Conservation (phyloP, 92 coral and sea anemone genomes). For the Montipora capitata region DNA sequence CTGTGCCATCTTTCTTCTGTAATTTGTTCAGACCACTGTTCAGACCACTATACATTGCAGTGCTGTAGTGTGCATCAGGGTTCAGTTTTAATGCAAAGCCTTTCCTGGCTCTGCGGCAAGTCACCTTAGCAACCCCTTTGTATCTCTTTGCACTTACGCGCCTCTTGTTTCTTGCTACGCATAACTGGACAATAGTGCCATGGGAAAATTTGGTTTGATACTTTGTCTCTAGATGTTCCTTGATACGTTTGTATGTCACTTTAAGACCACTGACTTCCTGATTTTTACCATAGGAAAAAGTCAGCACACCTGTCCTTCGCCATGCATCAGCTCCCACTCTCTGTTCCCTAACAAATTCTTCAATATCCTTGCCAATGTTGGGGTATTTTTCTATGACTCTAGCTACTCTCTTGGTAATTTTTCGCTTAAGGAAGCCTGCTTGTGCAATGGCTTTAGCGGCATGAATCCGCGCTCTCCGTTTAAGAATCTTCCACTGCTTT, state of each 20-base stretch:
- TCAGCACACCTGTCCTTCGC: conserved; percentile 63
- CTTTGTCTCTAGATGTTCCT: conserved; percentile 53
- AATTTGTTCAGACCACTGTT: conserved; percentile 55
- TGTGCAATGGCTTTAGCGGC: conserved; percentile 51
- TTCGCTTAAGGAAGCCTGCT: conserved; percentile 65
- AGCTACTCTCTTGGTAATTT: conserved; percentile 66
- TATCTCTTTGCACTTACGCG: conserved; percentile 49
- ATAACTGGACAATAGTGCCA: conserved; percentile 71
- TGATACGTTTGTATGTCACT: conserved; percentile 56
- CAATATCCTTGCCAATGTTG: conserved; percentile 77
- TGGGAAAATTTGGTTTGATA: conserved; percentile 55
- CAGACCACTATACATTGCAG: conserved; percentile 22
- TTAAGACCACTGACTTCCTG: conserved; percentile 53
- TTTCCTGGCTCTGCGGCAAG: conserved; percentile 56
- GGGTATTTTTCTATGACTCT: conserved; percentile 61
- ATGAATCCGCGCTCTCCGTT: conserved; percentile 26
- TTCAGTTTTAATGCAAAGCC: conserved; percentile 64
- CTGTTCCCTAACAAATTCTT: conserved; percentile 62
- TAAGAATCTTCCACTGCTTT: conserved; percentile 67
- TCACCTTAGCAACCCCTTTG: conserved; percentile 66
- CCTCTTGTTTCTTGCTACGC: conserved; percentile 55
- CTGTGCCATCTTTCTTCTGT: conserved; percentile 35
- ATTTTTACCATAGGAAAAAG: conserved; percentile 42
- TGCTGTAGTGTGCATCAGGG: conserved; percentile 57
- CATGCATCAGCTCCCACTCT: conserved; percentile 71